Percentiles rank a stretch among this genome's conserved stretches.
Conservation (phyloP, 2,888 invertebrate species). For the Drosophila mettleri region DNA sequence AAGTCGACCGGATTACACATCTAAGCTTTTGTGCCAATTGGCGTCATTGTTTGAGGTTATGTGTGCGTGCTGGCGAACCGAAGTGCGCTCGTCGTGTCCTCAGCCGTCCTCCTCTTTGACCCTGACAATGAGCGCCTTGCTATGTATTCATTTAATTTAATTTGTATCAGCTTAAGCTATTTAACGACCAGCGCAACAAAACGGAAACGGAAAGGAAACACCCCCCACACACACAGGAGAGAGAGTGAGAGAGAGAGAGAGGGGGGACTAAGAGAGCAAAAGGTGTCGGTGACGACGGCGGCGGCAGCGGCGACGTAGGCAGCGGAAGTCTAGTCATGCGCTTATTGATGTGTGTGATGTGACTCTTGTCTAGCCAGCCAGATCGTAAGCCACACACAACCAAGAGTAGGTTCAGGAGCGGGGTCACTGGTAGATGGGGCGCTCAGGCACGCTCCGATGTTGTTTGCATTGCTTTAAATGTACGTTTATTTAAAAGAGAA, state of each 20-base stretch:
- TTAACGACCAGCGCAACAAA: constrained; percentile 56
- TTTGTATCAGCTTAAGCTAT: constrained; percentile 67
- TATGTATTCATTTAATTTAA: constrained; percentile 70
- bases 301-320: constrained; percentile 9
- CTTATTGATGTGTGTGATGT: constrained; percentile 33
- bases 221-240: neutral
- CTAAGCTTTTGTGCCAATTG: constrained; percentile 62
- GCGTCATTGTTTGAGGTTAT: constrained; percentile 69
- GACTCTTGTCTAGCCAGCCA: constrained; percentile 45
- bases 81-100: constrained; percentile 34
- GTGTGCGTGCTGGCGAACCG: constrained; percentile 23
- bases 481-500: constrained; percentile 31
- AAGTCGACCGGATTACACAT: constrained; percentile 47
- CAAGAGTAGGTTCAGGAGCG: constrained; percentile 22
- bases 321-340: constrained; percentile 41
- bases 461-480: constrained; percentile 47
- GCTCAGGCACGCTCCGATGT: constrained; percentile 14
- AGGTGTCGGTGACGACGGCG: neutral
- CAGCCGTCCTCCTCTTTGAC: constrained; percentile 43
- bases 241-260: neutral
- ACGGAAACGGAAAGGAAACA: constrained; percentile 57
- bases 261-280: neutral
- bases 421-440: neutral
- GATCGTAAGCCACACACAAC: constrained; percentile 11
- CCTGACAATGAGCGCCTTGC: constrained; percentile 64